phyloP scores from a whole-genome alignment of 1,140 invertebrate genomes.

The Magallana ariakensis region DNA sequence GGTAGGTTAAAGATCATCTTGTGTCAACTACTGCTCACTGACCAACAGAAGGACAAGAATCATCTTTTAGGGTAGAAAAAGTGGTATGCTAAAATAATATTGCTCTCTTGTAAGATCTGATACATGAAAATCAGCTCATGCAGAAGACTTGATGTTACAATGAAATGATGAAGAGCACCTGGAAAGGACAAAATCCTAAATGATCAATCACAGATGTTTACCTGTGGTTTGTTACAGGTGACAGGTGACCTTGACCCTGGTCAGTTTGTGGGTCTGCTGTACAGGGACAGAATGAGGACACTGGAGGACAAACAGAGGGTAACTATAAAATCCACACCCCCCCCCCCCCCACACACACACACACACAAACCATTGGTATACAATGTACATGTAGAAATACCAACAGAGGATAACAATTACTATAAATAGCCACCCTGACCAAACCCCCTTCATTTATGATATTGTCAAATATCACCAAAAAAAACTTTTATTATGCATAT shows the following conservation, averaged over 20 bases:
- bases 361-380: neutral
- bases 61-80: too few species aligned
- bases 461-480: too few species aligned
- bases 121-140: too few species aligned
- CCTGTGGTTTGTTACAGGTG: constrained; percentile 51
- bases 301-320: constrained; percentile 85
- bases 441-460: too few species aligned
- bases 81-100: too few species aligned
- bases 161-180: too few species aligned
- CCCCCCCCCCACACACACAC: neutral
- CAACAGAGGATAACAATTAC: neutral
- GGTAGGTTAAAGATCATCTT: constrained; percentile 48
- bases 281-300: constrained; percentile 90
- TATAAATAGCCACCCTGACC: neutral
- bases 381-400: neutral
- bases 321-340: neutral
- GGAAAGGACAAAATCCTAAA: too few species aligned
- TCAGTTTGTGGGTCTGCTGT: constrained; percentile 88
- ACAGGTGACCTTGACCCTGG: constrained; percentile 81
- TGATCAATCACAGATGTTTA: too few species aligned
- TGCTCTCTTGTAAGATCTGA: too few species aligned
- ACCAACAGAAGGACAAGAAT: too few species aligned
- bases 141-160: too few species aligned
- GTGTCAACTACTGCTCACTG: neutral
- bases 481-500: too few species aligned